Base-by-base conservation (phyloP, 2,113 vertebrate species). In the Excalfactoria chinensis region DNA sequence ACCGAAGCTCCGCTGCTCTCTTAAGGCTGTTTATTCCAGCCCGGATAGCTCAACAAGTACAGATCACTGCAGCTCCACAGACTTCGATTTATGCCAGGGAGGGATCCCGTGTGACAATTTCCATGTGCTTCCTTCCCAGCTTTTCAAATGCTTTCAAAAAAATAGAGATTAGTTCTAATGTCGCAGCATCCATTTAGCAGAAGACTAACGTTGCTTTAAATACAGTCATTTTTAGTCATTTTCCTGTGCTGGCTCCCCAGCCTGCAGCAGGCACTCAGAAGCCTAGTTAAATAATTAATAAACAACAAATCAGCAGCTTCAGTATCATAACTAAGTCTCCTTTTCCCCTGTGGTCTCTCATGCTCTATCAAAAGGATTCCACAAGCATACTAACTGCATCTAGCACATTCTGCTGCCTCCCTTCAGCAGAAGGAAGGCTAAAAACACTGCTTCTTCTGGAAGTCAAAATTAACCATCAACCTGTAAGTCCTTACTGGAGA, bases 231-330 rank as follows among this genome's bases (percentile, higher is more conserved):
- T 88, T 67, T 58, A 64, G 34, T 77, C 67, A n/a, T 83, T 88
- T 85, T 90, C 80, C 71, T 32, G 41, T 32, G 67, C 48, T 59
- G 13, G 30, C 35, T 55, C 63, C 63, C 69, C 48, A 84, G 82
- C 68, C 21, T 40, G 51, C 62, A 81, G 44, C 68, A 94, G 60
- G 74, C 73, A 75, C 40, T 89, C 92, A 91, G 72, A 88, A 51
- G 48, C 84, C 70, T 55, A 3, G 15, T 93, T 91, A 95, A 95
- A 94, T 91, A 96, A 96, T 96, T 97, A 96, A 96, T 89, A 85
- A 90, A 89, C 51, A 85, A 90, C 94, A 93, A 77, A 93, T 55
- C 68, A 95, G 84, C 70, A 91, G 88, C 68, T 88, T 88, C 90
- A 48, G 69, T 91, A 81, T 66, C 80, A 94, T 84, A 91, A 94